These are phyloP conservation scores for Gadus chalcogrammus DNA, from an alignment of 2,113 vertebrate genomes.

Conservation along the genomic window DNA sequence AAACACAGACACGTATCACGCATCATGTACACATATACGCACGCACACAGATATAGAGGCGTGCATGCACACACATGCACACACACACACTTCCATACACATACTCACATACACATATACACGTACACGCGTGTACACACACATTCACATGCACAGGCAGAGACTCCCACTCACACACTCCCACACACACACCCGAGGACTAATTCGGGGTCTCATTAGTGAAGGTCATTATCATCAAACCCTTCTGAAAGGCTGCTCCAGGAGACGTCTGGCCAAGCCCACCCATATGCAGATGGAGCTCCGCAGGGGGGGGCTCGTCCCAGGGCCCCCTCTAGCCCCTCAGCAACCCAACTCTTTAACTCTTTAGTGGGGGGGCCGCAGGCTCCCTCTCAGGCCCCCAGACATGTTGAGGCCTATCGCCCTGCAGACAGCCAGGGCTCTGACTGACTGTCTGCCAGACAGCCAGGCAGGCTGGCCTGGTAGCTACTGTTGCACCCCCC, in stretches of 20 bases:
- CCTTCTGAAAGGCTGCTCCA: conserved; percentile 47
- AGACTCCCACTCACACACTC: not conserved
- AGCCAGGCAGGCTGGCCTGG: conserved; percentile 55
- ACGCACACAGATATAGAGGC: too few species aligned
- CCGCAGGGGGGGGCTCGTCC: conserved; percentile 30
- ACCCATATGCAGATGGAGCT: conserved; percentile 44
- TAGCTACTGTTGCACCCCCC: conserved; percentile 36
- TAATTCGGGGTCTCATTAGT: conserved; percentile 37
- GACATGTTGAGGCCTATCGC: conserved; percentile 61
- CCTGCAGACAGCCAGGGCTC: conserved; percentile 51
- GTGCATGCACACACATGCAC: too few species aligned
- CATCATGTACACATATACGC: too few species aligned
- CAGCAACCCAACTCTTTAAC: not conserved
- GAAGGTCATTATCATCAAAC: conserved; percentile 50
- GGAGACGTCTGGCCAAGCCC: conserved; percentile 27
- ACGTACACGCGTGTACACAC: too few species aligned
- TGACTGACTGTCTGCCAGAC: conserved; percentile 47
- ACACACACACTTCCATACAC: too few species aligned
- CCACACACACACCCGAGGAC: too few species aligned
- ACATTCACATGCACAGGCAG: too few species aligned
- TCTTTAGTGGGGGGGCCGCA: not conserved
- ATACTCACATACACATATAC: too few species aligned
- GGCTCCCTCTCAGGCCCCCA: conserved; percentile 42
- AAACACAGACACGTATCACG: too few species aligned
- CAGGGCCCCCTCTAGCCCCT: not conserved